These are phyloP conservation scores for Stenolophus ochropezus DNA, from an alignment of 2,888 invertebrate species.

Conservation along the genomic window DNA sequence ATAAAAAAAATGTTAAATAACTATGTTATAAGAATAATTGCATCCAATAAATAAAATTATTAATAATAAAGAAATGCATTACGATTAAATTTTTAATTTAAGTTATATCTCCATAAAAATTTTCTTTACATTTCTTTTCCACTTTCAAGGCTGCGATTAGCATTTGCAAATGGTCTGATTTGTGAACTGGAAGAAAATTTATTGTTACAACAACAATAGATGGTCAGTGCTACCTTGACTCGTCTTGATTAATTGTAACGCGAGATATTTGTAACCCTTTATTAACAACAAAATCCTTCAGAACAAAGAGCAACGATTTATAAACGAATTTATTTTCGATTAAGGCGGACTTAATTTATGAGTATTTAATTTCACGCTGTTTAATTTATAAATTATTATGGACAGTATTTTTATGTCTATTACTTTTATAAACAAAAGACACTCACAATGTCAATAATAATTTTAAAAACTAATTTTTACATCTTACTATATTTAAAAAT, in stretches of 20 bases:
- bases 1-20: too few relatives aligned
- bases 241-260: constrained; percentile 29
- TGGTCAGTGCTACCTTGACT: constrained; percentile 47
- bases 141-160: constrained; percentile 39
- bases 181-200: constrained; percentile 11
- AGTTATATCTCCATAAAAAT: not conserved
- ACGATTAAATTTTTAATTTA: too few relatives aligned
- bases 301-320: not conserved
- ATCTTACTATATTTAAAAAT: too few relatives aligned
- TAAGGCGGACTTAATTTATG: constrained; percentile 24
- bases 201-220: constrained; percentile 23
- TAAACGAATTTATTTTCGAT: constrained; percentile 10
- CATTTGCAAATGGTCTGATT: constrained; percentile 47
- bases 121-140: not conserved
- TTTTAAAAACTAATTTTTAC: too few relatives aligned
- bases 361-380: not conserved
- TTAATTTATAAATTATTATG: constrained; percentile 14
- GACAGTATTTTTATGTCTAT: too few relatives aligned
- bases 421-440: too few relatives aligned
- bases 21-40: too few relatives aligned
- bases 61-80: too few relatives aligned
- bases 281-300: constrained; percentile 13
- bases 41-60: too few relatives aligned
- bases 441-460: too few relatives aligned
- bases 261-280: constrained; percentile 10